Evolutionary conservation across 2,797 vertebrate genomes (phyloP).

Genomic region (Eulemur albifrons): DNA sequence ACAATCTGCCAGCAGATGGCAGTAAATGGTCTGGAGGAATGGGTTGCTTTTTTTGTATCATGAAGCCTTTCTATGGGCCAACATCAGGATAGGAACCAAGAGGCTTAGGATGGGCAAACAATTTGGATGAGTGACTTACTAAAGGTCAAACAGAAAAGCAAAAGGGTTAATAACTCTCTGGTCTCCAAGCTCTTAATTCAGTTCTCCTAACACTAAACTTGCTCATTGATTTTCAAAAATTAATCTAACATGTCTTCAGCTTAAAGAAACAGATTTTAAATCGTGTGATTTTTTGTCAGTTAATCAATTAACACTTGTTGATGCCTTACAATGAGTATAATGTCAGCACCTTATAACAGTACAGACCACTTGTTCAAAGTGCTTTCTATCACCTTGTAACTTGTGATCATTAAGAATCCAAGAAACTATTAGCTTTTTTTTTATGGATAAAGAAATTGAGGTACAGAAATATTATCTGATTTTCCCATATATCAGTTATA

Average conservation of each 20-base stretch:
- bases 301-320: neutral
- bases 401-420: neutral
- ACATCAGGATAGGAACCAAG: neutral
- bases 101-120: neutral
- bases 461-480: neutral
- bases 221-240: neutral
- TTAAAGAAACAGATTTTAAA: neutral
- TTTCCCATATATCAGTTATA: neutral
- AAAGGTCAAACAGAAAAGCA: neutral
- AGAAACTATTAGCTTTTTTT: neutral
- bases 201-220: neutral
- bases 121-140: neutral
- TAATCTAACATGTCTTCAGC: neutral
- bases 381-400: neutral
- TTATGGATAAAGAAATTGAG: neutral
- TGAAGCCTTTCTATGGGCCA: neutral
- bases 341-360: neutral
- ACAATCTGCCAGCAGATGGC: neutral
- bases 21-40: neutral
- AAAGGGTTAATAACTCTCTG: neutral
- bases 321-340: neutral
- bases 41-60: neutral
- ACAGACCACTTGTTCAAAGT: neutral
- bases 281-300: neutral
- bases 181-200: neutral